These are phyloP conservation scores for Diadromus collaris DNA, from an alignment of 2,888 invertebrate species.

Conservation along the genomic window DNA sequence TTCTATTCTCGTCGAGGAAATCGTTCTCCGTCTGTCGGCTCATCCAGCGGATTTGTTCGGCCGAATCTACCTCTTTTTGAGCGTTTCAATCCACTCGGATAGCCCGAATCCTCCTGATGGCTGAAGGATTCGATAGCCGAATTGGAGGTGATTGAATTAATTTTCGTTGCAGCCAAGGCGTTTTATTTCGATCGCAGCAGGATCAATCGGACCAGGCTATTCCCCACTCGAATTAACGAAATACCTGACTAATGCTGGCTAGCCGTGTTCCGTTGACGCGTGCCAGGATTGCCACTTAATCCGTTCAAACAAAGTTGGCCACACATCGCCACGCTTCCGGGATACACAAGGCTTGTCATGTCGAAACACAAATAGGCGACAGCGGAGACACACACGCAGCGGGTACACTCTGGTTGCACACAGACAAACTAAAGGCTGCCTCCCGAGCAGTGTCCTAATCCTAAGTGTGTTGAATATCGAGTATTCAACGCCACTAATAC, in stretches of 20 bases:
- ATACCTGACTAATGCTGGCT: slow-evolving; percentile 1
- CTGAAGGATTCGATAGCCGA: not conserved
- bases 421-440: slow-evolving; percentile 1
- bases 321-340: slow-evolving; percentile 9
- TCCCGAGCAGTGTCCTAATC: not conserved
- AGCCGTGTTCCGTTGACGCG: not conserved
- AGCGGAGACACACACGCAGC: not conserved
- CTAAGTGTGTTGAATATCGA: slow-evolving; percentile 18
- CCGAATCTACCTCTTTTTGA: not conserved
- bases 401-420: not conserved
- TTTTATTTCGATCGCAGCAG: slow-evolving; percentile 4
- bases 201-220: not conserved
- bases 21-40: not conserved
- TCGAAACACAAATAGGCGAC: slow-evolving; percentile 8
- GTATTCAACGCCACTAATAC: slow-evolving; percentile 5
- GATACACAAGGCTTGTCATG: slow-evolving; percentile 16
- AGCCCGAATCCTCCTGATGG: not conserved
- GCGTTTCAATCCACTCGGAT: not conserved
- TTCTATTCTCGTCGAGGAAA: slow-evolving; percentile 32
- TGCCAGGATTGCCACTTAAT: not conserved
- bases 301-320: slow-evolving; percentile 19
- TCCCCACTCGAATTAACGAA: not conserved
- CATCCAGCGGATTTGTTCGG: not conserved
- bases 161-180: not conserved
- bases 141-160: not conserved